Evolutionary conservation across 2,113 vertebrate genomes (phyloP).

Genomic region (Turdus rufiventris): DNA sequence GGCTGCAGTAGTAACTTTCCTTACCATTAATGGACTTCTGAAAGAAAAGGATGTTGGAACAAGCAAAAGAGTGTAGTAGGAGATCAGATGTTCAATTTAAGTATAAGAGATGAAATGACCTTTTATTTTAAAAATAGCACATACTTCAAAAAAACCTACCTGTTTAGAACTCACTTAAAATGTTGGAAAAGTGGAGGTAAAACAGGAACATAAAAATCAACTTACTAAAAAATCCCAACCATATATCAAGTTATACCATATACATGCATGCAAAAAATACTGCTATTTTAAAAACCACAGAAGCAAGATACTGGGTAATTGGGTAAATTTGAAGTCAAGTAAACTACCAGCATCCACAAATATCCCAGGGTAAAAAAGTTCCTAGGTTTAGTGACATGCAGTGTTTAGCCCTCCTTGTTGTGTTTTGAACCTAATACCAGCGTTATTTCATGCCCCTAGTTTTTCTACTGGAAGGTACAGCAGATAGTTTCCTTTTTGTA

Average conservation of each 20-base stretch:
- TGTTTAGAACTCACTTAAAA: background rate
- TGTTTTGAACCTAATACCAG: background rate
- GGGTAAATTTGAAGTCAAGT: background rate
- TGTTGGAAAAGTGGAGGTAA: background rate
- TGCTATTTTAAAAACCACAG: background rate
- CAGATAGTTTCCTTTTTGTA: background rate
- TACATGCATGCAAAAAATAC: background rate
- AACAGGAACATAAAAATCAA: background rate
- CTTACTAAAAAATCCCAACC: background rate
- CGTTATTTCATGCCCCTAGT: background rate
- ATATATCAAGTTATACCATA: background rate
- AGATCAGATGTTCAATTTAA: background rate
- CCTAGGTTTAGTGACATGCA: background rate
- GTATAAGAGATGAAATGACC: background rate
- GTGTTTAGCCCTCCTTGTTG: background rate
- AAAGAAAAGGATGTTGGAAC: background rate
- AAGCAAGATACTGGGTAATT: background rate
- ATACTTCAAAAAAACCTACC: background rate
- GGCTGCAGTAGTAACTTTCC: background rate
- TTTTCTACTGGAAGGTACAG: background rate
- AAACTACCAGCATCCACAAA: background rate
- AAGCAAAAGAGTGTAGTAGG: background rate
- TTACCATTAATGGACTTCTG: background rate
- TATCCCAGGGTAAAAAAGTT: background rate
- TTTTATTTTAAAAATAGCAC: background rate